Evolutionary conservation across 2,888 invertebrate species (phyloP), one percentile per base, ranked within the genome.

Genomic region (Mesoligia furuncula): DNA sequence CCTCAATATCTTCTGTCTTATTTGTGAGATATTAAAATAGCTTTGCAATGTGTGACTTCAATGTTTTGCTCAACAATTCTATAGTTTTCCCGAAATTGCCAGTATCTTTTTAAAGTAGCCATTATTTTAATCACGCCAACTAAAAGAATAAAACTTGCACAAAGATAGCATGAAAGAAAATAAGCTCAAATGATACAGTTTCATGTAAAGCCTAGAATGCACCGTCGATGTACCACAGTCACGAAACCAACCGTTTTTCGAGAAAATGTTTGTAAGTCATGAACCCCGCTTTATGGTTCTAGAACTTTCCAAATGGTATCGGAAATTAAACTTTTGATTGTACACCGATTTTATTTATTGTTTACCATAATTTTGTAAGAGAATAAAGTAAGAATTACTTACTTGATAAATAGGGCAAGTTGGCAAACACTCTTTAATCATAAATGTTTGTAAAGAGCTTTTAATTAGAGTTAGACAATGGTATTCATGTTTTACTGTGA

Each of bases 251-350:
- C 69, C 45, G 84, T 57, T 81, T 78, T 81, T 86, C 70, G 64
- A 64, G 70, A 81, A 79, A 85, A 84, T 75, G 77, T 75, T 66
- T 62, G 65, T 51, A 73, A 81, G 70, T 81, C 84, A 85, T 85
- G 85, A 85, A 81, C 73, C 65, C 39, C 39, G 31, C 39, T 85
- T 79, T 85, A 78, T 59, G 54, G 24, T 75, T 81, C 31, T 64
- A 75, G 69, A 85, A 86, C 65, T 83, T 85, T 77, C 36, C 42
- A 73, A 86, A 74, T 66, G 59, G 65, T 78, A 76, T 81, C 72
- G 67, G 70, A 83, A 86, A 86, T 81, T 74, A 79, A 80, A 84
- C 69, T 78, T 86, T 81, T 76, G 72, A 79, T 73, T 86, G 72
- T 78, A 62, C 27, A 57, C 24, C 57, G 54, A 73, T 85, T 85